phyloP scores from a whole-genome alignment of 2,797 vertebrate species.

The Buphagus erythrorhynchus region DNA sequence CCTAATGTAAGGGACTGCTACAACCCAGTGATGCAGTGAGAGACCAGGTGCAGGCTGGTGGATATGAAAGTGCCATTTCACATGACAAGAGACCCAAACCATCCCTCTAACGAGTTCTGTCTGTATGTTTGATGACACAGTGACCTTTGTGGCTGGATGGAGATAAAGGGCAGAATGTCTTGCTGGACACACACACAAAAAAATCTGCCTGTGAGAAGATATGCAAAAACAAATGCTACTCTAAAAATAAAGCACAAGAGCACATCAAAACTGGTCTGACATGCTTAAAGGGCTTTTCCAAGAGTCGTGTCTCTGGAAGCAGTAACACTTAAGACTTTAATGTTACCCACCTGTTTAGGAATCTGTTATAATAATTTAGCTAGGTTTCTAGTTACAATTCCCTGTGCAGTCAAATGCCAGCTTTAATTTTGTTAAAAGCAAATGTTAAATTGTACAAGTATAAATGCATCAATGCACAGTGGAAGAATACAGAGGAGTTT shows the following conservation, averaged over 20 bases:
- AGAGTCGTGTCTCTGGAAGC: not conserved
- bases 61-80: not conserved
- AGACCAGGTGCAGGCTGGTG: not conserved
- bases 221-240: not conserved
- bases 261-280: not conserved
- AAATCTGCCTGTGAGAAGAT: not conserved
- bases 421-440: conserved; percentile 3
- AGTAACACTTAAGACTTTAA: not conserved
- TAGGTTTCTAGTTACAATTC: not conserved
- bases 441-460: not conserved
- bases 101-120: not conserved
- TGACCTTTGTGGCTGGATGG: not conserved
- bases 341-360: not conserved
- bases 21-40: not conserved
- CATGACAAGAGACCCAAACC: not conserved
- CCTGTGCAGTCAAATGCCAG: not conserved
- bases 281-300: not conserved
- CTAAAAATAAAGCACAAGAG: not conserved
- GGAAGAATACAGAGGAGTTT: not conserved
- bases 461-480: not conserved
- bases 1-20: not conserved
- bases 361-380: not conserved
- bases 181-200: not conserved
- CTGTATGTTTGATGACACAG: not conserved
- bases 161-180: not conserved